Evolutionary conservation across 2,113 vertebrate species (phyloP).

Genomic region (Protobothrops flavoviridis): DNA sequence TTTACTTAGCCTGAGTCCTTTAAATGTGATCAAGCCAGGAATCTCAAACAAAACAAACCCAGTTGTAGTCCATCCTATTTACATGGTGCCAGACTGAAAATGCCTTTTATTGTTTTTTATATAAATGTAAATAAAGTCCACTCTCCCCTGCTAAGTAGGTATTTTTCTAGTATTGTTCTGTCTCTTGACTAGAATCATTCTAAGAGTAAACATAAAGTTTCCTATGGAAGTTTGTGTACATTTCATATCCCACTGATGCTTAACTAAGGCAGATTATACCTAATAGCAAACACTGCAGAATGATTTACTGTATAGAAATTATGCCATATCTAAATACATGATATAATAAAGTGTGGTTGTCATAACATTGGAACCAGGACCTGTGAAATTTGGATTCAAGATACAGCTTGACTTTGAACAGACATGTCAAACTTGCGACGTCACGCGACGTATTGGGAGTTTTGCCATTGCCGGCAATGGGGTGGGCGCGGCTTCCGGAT

Average conservation of each 20-base stretch:
- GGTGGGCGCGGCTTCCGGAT: too few species aligned
- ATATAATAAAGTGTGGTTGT: neutral
- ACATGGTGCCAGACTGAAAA: neutral
- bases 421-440: too few species aligned
- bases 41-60: neutral
- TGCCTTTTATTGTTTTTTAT: neutral
- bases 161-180: neutral
- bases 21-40: neutral
- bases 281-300: neutral
- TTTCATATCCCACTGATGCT: too few species aligned
- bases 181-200: neutral
- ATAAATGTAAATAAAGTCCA: neutral
- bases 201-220: neutral
- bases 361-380: neutral
- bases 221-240: neutral
- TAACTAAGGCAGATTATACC: neutral
- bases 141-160: neutral
- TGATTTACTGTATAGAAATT: neutral
- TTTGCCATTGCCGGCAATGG: too few species aligned
- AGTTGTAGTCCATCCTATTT: neutral
- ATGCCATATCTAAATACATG: neutral
- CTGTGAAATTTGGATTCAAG: neutral
- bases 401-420: neutral
- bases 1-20: neutral
- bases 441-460: too few species aligned